A percentile compares a stretch with the other conserved stretches of the same genome.
Evolutionary conservation across 1,140 invertebrate genomes (phyloP).

Genomic region (Eufriesea mexicana): DNA sequence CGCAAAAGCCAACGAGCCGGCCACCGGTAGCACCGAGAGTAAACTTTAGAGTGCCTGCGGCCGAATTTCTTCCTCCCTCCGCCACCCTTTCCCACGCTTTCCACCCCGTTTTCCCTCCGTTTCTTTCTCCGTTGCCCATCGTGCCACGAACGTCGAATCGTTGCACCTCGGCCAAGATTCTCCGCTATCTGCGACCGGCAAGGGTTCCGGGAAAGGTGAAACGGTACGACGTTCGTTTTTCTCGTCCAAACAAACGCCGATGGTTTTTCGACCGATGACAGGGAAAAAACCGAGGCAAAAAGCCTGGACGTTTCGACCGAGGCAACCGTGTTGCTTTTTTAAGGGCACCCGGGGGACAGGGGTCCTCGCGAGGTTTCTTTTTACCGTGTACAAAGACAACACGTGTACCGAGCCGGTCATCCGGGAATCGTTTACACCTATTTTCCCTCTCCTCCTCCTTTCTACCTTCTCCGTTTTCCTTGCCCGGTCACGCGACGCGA

Average conservation of each 20-base stretch:
- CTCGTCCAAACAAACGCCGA: background rate
- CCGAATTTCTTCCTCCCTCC: background rate
- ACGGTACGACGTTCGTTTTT: background rate
- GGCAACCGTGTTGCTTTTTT: slow-evolving; percentile 14
- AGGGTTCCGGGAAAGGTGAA: background rate
- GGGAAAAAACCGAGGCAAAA: background rate
- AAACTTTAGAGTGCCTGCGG: slow-evolving; percentile 8
- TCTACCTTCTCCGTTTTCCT: background rate
- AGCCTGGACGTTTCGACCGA: background rate
- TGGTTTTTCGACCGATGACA: background rate
- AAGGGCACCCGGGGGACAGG: too few relatives aligned
- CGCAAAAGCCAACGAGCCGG: slow-evolving; percentile 69
- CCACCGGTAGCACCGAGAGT: slow-evolving; percentile 39
- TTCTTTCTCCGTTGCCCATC: background rate
- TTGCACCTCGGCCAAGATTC: background rate
- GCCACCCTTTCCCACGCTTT: background rate
- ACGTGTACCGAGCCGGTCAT: background rate
- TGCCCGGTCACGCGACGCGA: background rate
- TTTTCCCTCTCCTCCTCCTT: too few relatives aligned
- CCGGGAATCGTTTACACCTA: background rate
- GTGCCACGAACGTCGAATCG: too few relatives aligned
- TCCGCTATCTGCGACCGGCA: background rate
- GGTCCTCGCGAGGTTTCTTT: background rate
- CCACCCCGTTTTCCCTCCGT: background rate
- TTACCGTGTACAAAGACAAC: background rate